Conservation (phyloP, 1,140 invertebrate genomes). For the Macrocentrus cingulum region DNA sequence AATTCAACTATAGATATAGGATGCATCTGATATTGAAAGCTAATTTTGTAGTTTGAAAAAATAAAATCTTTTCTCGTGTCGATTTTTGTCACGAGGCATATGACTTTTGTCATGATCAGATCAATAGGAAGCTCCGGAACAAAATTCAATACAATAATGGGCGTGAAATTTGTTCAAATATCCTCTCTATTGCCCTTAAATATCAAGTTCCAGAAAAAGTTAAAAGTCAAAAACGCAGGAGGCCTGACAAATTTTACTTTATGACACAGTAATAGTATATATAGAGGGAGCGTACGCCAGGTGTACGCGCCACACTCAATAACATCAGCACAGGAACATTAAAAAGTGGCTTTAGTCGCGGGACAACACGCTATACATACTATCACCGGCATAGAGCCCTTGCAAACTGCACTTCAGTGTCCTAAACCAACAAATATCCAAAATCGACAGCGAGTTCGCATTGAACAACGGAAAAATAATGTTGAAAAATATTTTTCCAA, state of each 20-base stretch:
- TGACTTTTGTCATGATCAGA: slow-evolving; percentile 7
- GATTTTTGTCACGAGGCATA: too few species aligned
- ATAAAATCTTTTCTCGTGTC: too few species aligned
- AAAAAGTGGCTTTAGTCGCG: background rate
- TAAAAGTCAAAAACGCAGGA: slow-evolving; percentile 28
- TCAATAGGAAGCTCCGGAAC: slow-evolving; percentile 23
- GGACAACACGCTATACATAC: background rate
- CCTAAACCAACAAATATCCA: slow-evolving; percentile 21
- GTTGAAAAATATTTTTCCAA: slow-evolving; percentile 22
- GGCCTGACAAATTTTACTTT: slow-evolving; percentile 55
- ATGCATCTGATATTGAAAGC: too few species aligned
- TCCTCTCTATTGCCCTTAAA: slow-evolving; percentile 25
- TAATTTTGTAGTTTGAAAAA: too few species aligned
- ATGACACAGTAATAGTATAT: too few species aligned
- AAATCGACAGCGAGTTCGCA: background rate
- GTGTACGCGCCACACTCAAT: slow-evolving; percentile 27
- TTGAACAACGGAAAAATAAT: background rate
- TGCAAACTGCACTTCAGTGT: too few species aligned
- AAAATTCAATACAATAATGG: slow-evolving; percentile 51
- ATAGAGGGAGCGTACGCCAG: slow-evolving; percentile 30
- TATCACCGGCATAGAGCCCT: background rate
- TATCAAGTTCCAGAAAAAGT: slow-evolving; percentile 25
- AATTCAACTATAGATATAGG: too few species aligned
- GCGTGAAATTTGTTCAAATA: slow-evolving; percentile 56
- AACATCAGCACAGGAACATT: background rate